Conservation (phyloP, 2,797 vertebrate species). For the Rhynchonycteris naso region DNA sequence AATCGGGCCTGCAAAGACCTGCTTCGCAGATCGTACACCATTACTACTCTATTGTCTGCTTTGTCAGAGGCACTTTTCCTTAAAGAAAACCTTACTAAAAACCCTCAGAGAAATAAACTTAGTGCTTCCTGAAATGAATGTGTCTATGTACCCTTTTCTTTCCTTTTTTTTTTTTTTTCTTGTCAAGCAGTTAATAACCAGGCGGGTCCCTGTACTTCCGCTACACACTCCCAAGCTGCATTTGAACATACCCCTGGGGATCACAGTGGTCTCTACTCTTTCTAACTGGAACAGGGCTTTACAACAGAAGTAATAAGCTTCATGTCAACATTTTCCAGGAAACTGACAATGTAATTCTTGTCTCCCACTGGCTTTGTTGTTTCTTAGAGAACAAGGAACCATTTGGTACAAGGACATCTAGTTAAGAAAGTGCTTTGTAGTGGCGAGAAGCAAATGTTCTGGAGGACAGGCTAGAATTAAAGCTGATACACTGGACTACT, state of each 20-base stretch:
- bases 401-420: slow-evolving; percentile 41
- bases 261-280: slow-evolving; percentile 8
- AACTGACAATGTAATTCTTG: slow-evolving; percentile 75
- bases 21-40: not conserved
- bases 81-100: slow-evolving; percentile 32
- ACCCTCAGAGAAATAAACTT: not conserved
- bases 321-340: slow-evolving; percentile 70
- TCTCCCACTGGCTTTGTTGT: slow-evolving; percentile 53
- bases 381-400: slow-evolving; percentile 62
- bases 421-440: slow-evolving; percentile 54
- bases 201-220: slow-evolving; percentile 50
- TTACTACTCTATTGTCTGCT: not conserved
- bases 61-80: not conserved
- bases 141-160: not conserved
- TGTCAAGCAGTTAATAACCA: slow-evolving; percentile 37
- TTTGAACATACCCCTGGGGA: slow-evolving; percentile 66
- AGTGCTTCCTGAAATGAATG: rapidly evolving
- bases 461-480: slow-evolving; percentile 66
- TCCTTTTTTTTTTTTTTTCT: not conserved
- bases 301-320: slow-evolving; percentile 77
- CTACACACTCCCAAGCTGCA: slow-evolving; percentile 51
- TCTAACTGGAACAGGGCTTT: slow-evolving; percentile 73
- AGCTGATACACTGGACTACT: slow-evolving; percentile 46
- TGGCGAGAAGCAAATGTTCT: slow-evolving; percentile 53
- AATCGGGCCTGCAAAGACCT: not conserved